These are phyloP conservation scores for Takifugu bimaculatus DNA, from an alignment of 2,113 vertebrate genomes.

Conservation along the genomic window DNA sequence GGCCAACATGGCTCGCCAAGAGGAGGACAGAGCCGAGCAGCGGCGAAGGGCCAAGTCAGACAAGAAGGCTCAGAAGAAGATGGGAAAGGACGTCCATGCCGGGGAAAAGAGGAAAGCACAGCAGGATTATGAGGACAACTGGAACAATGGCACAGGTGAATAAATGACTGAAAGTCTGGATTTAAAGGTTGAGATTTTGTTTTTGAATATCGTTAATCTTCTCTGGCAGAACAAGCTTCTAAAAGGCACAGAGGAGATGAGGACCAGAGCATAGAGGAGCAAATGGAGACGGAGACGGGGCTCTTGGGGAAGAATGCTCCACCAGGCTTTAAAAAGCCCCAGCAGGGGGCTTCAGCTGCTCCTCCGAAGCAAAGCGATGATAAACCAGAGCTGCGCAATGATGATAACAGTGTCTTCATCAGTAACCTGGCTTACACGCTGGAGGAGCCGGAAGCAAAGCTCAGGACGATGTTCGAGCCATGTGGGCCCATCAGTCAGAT, in stretches of 20 bases:
- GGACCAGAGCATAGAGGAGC: constrained; percentile 56
- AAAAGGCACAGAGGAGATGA: constrained; percentile 79
- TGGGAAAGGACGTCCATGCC: constrained; percentile 64
- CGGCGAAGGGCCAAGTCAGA: constrained; percentile 79
- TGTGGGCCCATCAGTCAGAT: constrained; percentile 84
- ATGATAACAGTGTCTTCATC: constrained; percentile 85
- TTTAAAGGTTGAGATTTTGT: not conserved
- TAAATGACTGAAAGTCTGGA: not conserved
- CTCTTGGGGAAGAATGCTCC: constrained; percentile 67
- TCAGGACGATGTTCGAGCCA: constrained; percentile 80
- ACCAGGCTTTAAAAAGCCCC: constrained; percentile 62
- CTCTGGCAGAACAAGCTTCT: constrained; percentile 68
- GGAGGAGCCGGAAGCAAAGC: constrained; percentile 79
- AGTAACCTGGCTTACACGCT: constrained; percentile 91
- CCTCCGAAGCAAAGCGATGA: constrained; percentile 68
- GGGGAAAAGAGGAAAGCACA: constrained; percentile 82
- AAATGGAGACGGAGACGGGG: constrained; percentile 74
- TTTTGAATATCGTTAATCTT: not conserved
- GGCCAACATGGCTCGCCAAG: constrained; percentile 80
- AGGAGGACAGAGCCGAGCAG: constrained; percentile 82
- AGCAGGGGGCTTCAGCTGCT: constrained; percentile 37
- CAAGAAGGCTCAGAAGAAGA: constrained; percentile 83
- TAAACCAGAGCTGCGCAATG: constrained; percentile 80
- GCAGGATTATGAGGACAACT: constrained; percentile 73
- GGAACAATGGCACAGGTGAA: constrained; percentile 83